Base-by-base conservation (phyloP, 2,888 invertebrate species). In the Odontocerum albicorne region DNA sequence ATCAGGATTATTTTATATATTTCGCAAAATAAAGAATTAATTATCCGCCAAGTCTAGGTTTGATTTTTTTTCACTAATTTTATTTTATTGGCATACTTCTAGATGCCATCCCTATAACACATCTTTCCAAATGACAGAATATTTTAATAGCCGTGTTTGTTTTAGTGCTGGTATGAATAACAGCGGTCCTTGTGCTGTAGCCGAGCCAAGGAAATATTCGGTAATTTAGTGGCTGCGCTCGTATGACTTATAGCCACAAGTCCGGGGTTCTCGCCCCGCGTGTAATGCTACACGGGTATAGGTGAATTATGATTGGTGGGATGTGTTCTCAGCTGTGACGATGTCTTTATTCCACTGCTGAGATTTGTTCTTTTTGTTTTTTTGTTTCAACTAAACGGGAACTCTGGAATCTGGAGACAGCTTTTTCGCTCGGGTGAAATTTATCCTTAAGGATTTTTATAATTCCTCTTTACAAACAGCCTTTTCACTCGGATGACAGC, bases 121-220 rank as follows among this genome's bases (percentile, higher is more conserved):
- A 15, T 7, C 38, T 15, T 22, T 19, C 32, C 43, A 51, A 51
- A 35, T 43, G 43, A 12, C 50, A 35, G 22, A 38, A 47, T 45
- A 52, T 47, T 52, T 47, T 52, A 57, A 57, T 58, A 12, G 54
- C 44, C 32, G 36, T 58, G 51, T 58, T 58, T 58, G 58, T 58
- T 58, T 58, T 58, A 58, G 50, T 52, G 45, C 12, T 52, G 45
- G 44, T 44, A 58, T 58, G 58, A 58, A 58, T 58, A 51, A 55
- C 55, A 38, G 51, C 36, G 45, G 50, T 43, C 43, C 55, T 21
- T 43, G 57, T 53, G 49, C 54, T 32, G 31, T 44, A 31, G 45
- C 31, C 33, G n/a, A 13, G 33, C 13, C 4, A 4, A 33, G n/a
- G 33, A 33, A 33, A 33, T 4, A 33, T 38, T 6, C n/a, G 13